phyloP scores from a whole-genome alignment of 1,140 invertebrate species.

The Philopotamus ludificatus region DNA sequence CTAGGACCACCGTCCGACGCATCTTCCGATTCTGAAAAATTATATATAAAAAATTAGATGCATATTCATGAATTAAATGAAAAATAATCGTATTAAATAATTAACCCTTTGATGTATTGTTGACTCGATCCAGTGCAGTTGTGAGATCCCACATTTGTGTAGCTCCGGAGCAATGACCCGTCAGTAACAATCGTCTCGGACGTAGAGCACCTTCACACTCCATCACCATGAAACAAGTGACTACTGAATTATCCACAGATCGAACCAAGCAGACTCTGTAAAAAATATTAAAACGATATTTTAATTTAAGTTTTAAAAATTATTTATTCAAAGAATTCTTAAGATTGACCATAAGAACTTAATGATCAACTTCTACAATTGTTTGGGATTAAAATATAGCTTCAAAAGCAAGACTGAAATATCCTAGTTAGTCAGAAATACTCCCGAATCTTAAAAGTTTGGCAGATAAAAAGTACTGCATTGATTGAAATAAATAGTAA shows the following conservation, averaged over 20 bases:
- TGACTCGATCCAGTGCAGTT: conserved; percentile 83
- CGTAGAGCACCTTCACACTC: conserved; percentile 95
- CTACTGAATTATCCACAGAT: conserved; percentile 91
- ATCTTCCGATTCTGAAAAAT: conserved; percentile 41
- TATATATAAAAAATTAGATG: neutral
- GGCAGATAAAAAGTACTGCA: too few species aligned
- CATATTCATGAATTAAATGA: neutral
- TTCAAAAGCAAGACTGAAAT: too few species aligned
- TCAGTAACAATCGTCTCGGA: conserved; percentile 88
- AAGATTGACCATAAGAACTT: too few species aligned
- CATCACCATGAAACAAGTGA: conserved; percentile 94
- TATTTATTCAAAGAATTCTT: too few species aligned
- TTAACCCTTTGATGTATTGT: conserved; percentile 50
- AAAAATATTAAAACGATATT: too few species aligned
- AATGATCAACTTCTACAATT: too few species aligned
- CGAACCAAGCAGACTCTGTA: conserved; percentile 90
- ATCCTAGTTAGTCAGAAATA: too few species aligned
- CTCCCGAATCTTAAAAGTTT: too few species aligned
- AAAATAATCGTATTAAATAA: neutral
- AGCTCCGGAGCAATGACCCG: conserved; percentile 91
- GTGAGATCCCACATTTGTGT: conserved; percentile 99
- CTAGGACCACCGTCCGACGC: conserved; percentile 77
- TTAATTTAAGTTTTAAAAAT: too few species aligned
- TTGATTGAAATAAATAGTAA: too few species aligned
- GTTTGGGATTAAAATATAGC: too few species aligned